Base-by-base conservation (phyloP, 2,888 invertebrate species). In the Adelphocoris suturalis region DNA sequence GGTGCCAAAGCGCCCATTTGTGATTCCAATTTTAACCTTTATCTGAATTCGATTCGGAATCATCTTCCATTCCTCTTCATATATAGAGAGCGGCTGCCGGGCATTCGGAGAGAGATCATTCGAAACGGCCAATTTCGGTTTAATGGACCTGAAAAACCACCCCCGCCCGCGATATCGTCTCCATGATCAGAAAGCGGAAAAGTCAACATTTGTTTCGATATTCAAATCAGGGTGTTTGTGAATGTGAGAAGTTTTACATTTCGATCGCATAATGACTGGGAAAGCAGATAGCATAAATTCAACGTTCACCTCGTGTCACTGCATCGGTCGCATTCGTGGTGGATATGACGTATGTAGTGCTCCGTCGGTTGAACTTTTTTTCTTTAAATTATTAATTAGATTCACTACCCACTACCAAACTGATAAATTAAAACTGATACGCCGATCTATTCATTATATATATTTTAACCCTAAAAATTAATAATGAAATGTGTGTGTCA, bases 31-130 rank as follows among this genome's bases (percentile, higher is more conserved):
- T 85, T 61, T 55, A 57, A 61, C 37, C 85, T 55, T 61, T 85
- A 61, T 85, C 57, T 13, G 46, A 57, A 57, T 85, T 85, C 85
- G 57, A 61, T 84, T 84, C 81, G 13, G 47, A 81, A 47, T 47
- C 81, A 81, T 52, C 82, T 27, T 52, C 61, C 55, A 12, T 84
- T 52, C 11, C 27, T 27, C 27, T 27, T 76, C 37, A 27, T 27
- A 76, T 9, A 12, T 46, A 37, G 28, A 46, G 28, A 46, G 16
- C 78, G 37, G 46, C 78, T 47, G 78, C 78, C 78, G 37, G 19
- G 78, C 37, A 13, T 47, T 19, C 3, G 28, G 14, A 4, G 46
- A 47, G 46, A 78, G 78, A 78, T 47, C 78, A 68, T 78, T 78
- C 46, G 78, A 78, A 78, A 85, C 28, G 61, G 16, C 28, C 52